Percentiles rank a stretch among this genome's conserved stretches.
Evolutionary conservation across 2,113 vertebrate species (phyloP).

Genomic region (Epinephelus fuscoguttatus): DNA sequence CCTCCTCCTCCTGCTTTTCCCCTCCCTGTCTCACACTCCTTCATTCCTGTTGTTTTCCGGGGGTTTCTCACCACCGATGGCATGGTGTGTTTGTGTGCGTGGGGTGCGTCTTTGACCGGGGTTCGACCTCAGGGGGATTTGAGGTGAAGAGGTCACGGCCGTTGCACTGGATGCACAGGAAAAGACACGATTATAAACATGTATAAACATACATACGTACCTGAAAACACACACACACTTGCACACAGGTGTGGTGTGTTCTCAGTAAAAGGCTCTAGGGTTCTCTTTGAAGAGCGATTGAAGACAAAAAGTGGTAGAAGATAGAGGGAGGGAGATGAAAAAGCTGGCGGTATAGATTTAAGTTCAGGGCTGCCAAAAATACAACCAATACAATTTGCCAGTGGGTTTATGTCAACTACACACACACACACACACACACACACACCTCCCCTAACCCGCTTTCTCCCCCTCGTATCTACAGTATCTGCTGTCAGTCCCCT

Average conservation of each 20-base stretch:
- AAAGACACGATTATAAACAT: conserved; percentile 38
- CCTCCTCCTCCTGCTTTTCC: conserved; percentile 31
- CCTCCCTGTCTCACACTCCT: conserved; percentile 57
- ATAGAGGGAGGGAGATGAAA: conserved; percentile 65
- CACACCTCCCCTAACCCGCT: conserved; percentile 12
- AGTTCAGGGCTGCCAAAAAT: conserved; percentile 80
- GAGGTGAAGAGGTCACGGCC: conserved; percentile 71
- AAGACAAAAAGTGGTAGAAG: conserved; percentile 66
- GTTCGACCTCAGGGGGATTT: conserved; percentile 68
- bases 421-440: conserved; percentile 21
- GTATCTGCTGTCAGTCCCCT: conserved; percentile 23
- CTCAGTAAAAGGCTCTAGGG: conserved; percentile 66
- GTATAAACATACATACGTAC: conserved; percentile 34
- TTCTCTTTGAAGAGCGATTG: conserved; percentile 74
- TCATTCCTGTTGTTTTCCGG: conserved; percentile 44
- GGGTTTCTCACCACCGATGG: conserved; percentile 18
- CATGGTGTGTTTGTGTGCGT: conserved; percentile 26
- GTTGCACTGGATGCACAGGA: conserved; percentile 48
- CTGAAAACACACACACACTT: conserved; percentile 39
- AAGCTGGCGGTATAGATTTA: conserved; percentile 77
- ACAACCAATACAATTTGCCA: conserved; percentile 74
- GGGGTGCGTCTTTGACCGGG: conserved; percentile 68
- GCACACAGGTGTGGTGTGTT: conserved; percentile 59
- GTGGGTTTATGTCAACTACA: conserved; percentile 70
- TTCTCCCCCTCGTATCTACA: conserved; percentile 20